Evolutionary conservation across 2,113 vertebrate species (phyloP), one percentile per base, ranked within the genome.

Genomic region (Channa maculata): DNA sequence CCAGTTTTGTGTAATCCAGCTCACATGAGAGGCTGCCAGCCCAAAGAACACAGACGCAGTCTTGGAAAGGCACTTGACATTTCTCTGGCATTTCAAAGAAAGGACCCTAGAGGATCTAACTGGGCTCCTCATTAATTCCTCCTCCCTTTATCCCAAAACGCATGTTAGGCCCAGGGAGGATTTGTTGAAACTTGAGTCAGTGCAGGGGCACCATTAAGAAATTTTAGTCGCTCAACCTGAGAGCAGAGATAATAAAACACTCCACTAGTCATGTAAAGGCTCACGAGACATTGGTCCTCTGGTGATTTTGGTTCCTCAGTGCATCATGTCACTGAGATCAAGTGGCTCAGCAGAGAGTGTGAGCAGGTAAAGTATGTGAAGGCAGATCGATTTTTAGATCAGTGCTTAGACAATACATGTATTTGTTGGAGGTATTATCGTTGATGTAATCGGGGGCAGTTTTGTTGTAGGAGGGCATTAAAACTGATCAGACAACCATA

Each of bases 61-160:
- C 77, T 84, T 75, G 76, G 70, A 91, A 88, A 85, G 67, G 75
- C 83, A 80, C 77, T 90, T 93, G 92, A 92, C 91, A 92, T 91
- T 93, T 93, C 73, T 49, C 69, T 91, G 89, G 77, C 87, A 90
- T 92, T 91, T 88, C 69, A 71, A 59, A 76, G 51, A 76, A 51
- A 67, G 24, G 66, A 67, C 82, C 84, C 86, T 13, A 34, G 80
- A 86, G 87, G 71, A 45, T 79, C 53, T 65, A 59, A 77, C 85
- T 45, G 63, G 65, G 74, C 62, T 84, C 70, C 86, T 90, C 73
- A 80, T 88, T 87, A 84, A 86, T 71, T 77, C 77, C 57, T 55
- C 13, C 52, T 44, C 60, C 72, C 71, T 68, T 24, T 38, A 61
- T 75, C 62, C 65, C 55, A 58, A 83, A 84, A 88, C 66, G 76